Evolutionary conservation across 2,888 invertebrate species (phyloP).

Genomic region (Melinaea marsaeus): DNA sequence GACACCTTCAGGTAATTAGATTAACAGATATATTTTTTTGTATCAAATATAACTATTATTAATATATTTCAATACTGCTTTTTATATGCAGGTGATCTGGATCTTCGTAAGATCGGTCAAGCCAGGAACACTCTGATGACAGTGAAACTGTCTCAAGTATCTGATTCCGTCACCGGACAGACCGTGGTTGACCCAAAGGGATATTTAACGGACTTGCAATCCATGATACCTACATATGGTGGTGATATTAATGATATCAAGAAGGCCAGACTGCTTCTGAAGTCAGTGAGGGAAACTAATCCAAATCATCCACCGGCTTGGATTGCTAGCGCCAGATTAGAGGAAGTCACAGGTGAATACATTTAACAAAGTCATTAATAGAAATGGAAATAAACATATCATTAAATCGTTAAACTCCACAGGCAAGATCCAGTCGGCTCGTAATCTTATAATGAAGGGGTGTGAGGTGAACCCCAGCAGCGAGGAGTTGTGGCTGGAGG

Average conservation of each 20-base stretch:
- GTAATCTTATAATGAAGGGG: slow-evolving; percentile 99
- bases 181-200: slow-evolving; percentile 99
- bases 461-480: slow-evolving; percentile 97
- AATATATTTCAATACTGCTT: background rate
- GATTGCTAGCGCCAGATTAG: slow-evolving; percentile 98
- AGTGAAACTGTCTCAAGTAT: slow-evolving; percentile 97
- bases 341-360: slow-evolving; percentile 96
- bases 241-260: slow-evolving; percentile 99
- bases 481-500: slow-evolving; percentile 99
- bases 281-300: slow-evolving; percentile 98
- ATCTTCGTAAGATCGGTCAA: slow-evolving; percentile 98
- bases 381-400: too few relatives aligned
- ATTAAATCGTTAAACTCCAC: background rate
- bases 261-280: slow-evolving; percentile 94
- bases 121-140: slow-evolving; percentile 99
- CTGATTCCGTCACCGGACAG: slow-evolving; percentile 99
- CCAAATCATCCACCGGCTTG: slow-evolving; percentile 99
- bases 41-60: background rate
- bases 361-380: background rate
- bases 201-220: slow-evolving; percentile 98
- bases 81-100: slow-evolving; percentile 84
- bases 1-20: slow-evolving; percentile 82
- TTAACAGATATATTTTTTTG: background rate
- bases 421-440: slow-evolving; percentile 93
- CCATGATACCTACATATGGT: slow-evolving; percentile 99